These are phyloP conservation scores for Sepioteuthis lessoniana DNA, from an alignment of 2,888 invertebrate species.

Conservation along the genomic window DNA sequence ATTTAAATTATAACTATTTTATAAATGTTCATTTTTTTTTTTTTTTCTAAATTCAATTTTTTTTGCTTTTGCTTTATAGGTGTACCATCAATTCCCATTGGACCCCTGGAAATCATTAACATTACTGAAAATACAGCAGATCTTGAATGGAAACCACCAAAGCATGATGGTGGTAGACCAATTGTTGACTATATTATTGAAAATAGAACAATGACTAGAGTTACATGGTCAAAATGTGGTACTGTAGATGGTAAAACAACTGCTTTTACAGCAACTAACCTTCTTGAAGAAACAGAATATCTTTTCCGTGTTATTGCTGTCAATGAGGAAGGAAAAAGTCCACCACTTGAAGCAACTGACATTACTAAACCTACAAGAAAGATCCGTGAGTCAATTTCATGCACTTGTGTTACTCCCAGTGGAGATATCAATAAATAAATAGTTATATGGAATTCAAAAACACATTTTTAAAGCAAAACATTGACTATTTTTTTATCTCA, in stretches of 20 bases:
- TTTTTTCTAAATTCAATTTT: neutral
- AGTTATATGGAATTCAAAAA: neutral
- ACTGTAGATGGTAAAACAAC: constrained; percentile 61
- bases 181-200: constrained; percentile 69
- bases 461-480: too few species aligned
- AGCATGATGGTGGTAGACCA: constrained; percentile 67
- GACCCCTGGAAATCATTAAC: constrained; percentile 83
- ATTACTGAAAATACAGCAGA: constrained; percentile 90
- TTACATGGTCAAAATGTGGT: constrained; percentile 85
- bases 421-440: neutral
- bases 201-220: constrained; percentile 84
- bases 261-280: constrained; percentile 56
- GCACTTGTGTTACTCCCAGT: neutral
- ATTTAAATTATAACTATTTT: neutral
- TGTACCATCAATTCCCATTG: constrained; percentile 90
- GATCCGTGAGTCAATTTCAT: constrained; percentile 53
- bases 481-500: too few species aligned
- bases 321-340: constrained; percentile 93
- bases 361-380: constrained; percentile 56
- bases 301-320: constrained; percentile 90
- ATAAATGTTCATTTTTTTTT: constrained; percentile 81
- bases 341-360: constrained; percentile 81
- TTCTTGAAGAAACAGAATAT: constrained; percentile 84
- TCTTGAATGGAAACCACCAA: constrained; percentile 76
- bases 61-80: constrained; percentile 77